Evolutionary conservation across 2,797 vertebrate species (phyloP).

Genomic region (Cyclopterus lumpus): DNA sequence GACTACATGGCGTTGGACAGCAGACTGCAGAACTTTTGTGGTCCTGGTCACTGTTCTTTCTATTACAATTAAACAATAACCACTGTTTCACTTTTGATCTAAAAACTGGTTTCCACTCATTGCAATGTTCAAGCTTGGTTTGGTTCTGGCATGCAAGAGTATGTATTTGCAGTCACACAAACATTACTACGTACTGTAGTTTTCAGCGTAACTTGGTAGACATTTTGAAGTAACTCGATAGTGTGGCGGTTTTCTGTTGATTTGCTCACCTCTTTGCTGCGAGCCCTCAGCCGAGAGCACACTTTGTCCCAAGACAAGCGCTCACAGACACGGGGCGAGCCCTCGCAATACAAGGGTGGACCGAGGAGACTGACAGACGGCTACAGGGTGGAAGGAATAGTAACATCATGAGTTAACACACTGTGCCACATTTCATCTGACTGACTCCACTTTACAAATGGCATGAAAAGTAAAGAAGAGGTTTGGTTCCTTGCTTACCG

Average conservation of each 20-base stretch:
- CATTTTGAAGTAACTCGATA: background rate
- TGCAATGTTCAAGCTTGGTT: background rate
- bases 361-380: slow-evolving; percentile 79
- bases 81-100: slow-evolving; percentile 3
- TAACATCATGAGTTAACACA: slow-evolving; percentile 79
- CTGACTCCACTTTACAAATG: slow-evolving; percentile 63
- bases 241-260: slow-evolving; percentile 67
- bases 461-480: slow-evolving; percentile 8
- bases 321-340: slow-evolving; percentile 73
- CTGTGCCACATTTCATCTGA: slow-evolving; percentile 65
- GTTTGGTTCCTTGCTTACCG: slow-evolving; percentile 72
- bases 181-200: background rate
- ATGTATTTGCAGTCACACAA: too few species aligned
- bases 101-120: background rate
- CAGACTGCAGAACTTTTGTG: too few species aligned
- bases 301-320: slow-evolving; percentile 82
- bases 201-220: background rate
- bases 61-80: background rate
- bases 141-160: slow-evolving; percentile 36
- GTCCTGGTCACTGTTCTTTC: background rate
- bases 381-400: slow-evolving; percentile 83
- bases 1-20: background rate
- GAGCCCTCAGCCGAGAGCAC: slow-evolving; percentile 78
- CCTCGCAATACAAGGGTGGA: slow-evolving; percentile 77
- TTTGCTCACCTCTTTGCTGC: slow-evolving; percentile 79